Evolutionary conservation across 2,797 vertebrate genomes (phyloP), one percentile per base, ranked within the genome.

Genomic region (Tarsius wallacei): DNA sequence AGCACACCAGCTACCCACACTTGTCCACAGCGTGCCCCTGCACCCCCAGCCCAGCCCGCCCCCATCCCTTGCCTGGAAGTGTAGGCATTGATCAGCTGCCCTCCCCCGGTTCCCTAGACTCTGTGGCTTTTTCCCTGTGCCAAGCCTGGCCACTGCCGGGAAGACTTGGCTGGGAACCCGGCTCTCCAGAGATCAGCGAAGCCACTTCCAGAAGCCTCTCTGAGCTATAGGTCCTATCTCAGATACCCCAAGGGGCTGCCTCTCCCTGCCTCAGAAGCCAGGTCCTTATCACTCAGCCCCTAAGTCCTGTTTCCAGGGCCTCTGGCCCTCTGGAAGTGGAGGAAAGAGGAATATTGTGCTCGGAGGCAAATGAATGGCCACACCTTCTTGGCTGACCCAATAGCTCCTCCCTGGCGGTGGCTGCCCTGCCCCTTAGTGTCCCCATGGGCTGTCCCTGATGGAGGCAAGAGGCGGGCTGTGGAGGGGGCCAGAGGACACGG

Each of bases 81-180:
- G 36, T 87, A 68, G 68, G 55, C 21, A 14, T n/a, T 0, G 0
- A 8, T 4, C 21, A n/a, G 71, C 86, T 76, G 47, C 26, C 33
- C 51, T 33, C 61, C 15, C 0, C 9, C 42, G n/a, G 42, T 1
- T 13, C 42, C 74, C 5, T 17, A 33, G 9, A 7, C 26, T 64
- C 92, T 15, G 5, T 2, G 66, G 13, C 83, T 76, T 21, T 47
- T 76, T 71, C 63, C 63, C 57, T 63, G 16, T 26, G 71, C 70
- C 0, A 9, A 71, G 66, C 24, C 61, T 0, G 0, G 24, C n/a
- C 33, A 24, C 63, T 26, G 51, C 51, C 1, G 61, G 21, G 22
- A 12, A 42, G 33, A 7, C 73, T 12, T 15, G 73, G 68, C 61
- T 5, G 63, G 28, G 68, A 74, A 68, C 68, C 89, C 51, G 68